phyloP scores from a whole-genome alignment of 1,140 invertebrate species.

The Drosophila seguyi region DNA sequence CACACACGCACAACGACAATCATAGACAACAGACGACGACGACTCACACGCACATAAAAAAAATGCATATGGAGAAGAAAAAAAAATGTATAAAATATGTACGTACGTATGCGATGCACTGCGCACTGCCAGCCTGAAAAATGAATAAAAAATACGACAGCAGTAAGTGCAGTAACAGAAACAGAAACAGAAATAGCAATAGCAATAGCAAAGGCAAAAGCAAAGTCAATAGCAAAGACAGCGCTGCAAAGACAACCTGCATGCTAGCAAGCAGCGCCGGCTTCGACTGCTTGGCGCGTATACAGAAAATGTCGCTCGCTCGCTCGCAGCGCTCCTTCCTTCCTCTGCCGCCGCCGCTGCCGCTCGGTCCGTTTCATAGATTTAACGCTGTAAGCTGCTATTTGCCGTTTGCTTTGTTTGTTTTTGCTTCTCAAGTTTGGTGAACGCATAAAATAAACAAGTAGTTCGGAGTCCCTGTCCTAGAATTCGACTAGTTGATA shows the following conservation, averaged over 20 bases:
- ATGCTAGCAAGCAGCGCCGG: slow-evolving; percentile 26
- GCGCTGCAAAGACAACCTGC: slow-evolving; percentile 32
- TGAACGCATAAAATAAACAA: slow-evolving; percentile 73
- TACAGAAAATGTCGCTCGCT: slow-evolving; percentile 75
- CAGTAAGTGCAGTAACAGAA: slow-evolving; percentile 65
- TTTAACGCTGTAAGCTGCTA: slow-evolving; percentile 30
- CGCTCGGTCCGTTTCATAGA: neutral
- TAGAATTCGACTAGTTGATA: slow-evolving; percentile 32
- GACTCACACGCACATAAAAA: slow-evolving; percentile 74
- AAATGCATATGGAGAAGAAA: slow-evolving; percentile 74
- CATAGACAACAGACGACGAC: slow-evolving; percentile 53
- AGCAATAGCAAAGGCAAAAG: slow-evolving; percentile 1
- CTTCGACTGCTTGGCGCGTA: slow-evolving; percentile 48
- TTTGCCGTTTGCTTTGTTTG: slow-evolving; percentile 34
- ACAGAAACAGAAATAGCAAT: slow-evolving; percentile 24
- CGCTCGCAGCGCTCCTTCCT: slow-evolving; percentile 13
- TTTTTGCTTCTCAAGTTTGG: slow-evolving; percentile 64
- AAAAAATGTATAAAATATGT: slow-evolving; percentile 35
- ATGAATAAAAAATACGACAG: slow-evolving; percentile 63
- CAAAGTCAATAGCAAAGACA: slow-evolving; percentile 46
- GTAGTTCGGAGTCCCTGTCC: slow-evolving; percentile 24
- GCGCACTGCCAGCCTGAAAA: slow-evolving; percentile 54
- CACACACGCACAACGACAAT: slow-evolving; percentile 32
- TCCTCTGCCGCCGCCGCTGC: slow-evolving; percentile 13
- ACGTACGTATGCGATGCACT: slow-evolving; percentile 29